Evolutionary conservation across 2,113 vertebrate genomes (phyloP).

Genomic region (Thunnus thynnus): DNA sequence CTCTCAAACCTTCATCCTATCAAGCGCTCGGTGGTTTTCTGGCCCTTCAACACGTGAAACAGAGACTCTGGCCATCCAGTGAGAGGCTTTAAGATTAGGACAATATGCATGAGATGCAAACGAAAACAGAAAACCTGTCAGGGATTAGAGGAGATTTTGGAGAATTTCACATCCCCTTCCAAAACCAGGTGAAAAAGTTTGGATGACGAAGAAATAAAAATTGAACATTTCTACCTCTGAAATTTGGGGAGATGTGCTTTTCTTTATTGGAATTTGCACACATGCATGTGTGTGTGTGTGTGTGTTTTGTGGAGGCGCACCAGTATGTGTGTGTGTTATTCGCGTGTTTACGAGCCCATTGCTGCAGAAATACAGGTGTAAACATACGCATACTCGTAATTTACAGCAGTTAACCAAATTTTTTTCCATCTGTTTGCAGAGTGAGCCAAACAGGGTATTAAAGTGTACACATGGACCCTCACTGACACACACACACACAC

Average conservation of each 20-base stretch:
- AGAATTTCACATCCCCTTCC: conserved; percentile 53
- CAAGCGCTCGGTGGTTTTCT: conserved; percentile 46
- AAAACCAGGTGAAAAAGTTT: conserved; percentile 3
- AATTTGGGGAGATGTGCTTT: neutral
- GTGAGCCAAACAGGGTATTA: conserved; percentile 66
- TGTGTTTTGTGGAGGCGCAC: too few species aligned
- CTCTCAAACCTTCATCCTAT: conserved; percentile 49
- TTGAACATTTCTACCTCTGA: neutral
- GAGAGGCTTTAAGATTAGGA: conserved; percentile 57
- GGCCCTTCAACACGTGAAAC: conserved; percentile 37
- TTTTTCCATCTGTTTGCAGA: conserved; percentile 63
- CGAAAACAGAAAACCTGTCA: conserved; percentile 53
- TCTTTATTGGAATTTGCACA: neutral
- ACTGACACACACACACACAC: conserved; percentile 33
- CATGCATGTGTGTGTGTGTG: neutral
- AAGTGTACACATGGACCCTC: conserved; percentile 49
- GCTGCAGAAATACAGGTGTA: conserved; percentile 62
- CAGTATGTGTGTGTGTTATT: neutral
- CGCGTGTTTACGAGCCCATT: conserved; percentile 29
- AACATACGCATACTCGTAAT: conserved; percentile 51
- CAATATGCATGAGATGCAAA: conserved; percentile 34
- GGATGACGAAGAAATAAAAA: neutral
- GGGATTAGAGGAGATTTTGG: conserved; percentile 72
- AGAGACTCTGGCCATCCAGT: conserved; percentile 34
- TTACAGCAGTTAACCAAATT: conserved; percentile 61